These are phyloP conservation scores for Pavo muticus DNA, from an alignment of 2,113 vertebrate species.

Conservation along the genomic window DNA sequence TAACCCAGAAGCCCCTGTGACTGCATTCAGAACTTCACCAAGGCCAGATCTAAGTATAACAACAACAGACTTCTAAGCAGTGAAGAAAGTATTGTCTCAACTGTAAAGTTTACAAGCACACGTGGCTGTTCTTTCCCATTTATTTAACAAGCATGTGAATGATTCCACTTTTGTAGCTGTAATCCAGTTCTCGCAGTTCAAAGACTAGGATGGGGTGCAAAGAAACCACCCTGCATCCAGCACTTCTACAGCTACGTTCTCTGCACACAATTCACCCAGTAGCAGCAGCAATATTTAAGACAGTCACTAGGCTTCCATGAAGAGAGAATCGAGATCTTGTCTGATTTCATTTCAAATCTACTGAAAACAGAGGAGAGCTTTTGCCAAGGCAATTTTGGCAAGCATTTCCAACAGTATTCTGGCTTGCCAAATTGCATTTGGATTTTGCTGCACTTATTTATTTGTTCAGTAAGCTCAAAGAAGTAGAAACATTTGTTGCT, in stretches of 20 bases:
- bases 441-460: conserved; percentile 37
- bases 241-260: neutral
- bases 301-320: conserved; percentile 19
- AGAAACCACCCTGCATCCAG: neutral
- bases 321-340: conserved; percentile 22
- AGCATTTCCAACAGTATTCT: conserved; percentile 2
- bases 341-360: conserved; percentile 34
- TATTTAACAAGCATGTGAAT: neutral
- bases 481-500: conserved; percentile 43
- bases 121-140: neutral
- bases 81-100: neutral
- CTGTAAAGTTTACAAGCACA: neutral
- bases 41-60: neutral
- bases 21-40: neutral
- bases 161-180: neutral
- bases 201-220: neutral
- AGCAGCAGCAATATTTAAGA: conserved; percentile 7
- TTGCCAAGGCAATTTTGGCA: conserved; percentile 41
- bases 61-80: neutral
- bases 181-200: neutral
- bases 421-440: conserved; percentile 29
- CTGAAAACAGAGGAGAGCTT: conserved; percentile 35
- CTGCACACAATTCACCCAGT: neutral
- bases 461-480: neutral
- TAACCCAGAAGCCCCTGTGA: neutral